These are phyloP conservation scores for Bryconaethiops microstoma DNA, from an alignment of 2,797 vertebrate genomes.

Conservation along the genomic window DNA sequence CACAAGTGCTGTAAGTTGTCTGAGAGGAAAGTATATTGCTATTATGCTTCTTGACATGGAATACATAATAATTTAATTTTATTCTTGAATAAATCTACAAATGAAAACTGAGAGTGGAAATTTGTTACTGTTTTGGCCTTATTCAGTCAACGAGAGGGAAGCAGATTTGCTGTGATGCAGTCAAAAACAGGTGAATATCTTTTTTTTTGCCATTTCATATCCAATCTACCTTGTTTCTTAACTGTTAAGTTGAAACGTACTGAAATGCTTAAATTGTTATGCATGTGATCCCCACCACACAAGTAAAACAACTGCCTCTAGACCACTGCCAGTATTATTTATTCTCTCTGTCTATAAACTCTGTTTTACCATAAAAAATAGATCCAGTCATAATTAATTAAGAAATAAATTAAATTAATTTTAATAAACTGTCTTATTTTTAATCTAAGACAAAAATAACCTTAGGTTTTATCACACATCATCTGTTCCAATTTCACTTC, in stretches of 20 bases:
- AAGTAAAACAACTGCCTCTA: too few relatives aligned
- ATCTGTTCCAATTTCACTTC: neutral
- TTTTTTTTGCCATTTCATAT: neutral
- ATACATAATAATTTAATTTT: neutral
- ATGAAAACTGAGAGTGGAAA: neutral
- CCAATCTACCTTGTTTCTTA: neutral
- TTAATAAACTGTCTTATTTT: neutral
- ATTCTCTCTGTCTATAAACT: too few relatives aligned
- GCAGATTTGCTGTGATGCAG: conserved; percentile 48
- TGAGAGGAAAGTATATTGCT: neutral
- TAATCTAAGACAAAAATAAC: neutral
- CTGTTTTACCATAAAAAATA: too few relatives aligned
- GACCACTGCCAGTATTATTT: too few relatives aligned
- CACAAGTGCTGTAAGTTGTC: conserved; percentile 57
- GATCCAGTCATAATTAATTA: neutral
- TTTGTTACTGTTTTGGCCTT: conserved; percentile 22
- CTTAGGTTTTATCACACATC: neutral
- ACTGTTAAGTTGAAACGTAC: neutral
- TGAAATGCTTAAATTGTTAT: too few relatives aligned
- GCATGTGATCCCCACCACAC: too few relatives aligned
- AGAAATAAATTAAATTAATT: neutral
- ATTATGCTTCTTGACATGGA: neutral
- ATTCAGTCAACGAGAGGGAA: conserved; percentile 43
- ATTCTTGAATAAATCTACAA: neutral
- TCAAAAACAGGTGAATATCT: conserved; percentile 58